A percentile compares a stretch with the other conserved stretches of the same genome.
These are phyloP conservation scores for Stomatorhinus ivindoensis DNA, from an alignment of 2,113 vertebrate species.

Conservation along the genomic window DNA sequence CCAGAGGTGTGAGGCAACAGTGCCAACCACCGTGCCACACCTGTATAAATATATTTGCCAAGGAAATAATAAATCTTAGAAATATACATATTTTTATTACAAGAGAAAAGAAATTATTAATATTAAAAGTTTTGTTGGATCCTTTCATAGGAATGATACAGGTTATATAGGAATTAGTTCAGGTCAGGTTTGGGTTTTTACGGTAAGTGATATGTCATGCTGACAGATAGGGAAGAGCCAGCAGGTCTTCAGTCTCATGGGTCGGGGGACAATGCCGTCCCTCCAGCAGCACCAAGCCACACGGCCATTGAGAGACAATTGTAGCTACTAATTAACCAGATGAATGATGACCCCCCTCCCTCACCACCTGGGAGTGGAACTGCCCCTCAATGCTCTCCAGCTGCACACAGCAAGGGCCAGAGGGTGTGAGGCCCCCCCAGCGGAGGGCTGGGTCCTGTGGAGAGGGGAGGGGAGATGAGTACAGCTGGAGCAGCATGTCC, in stretches of 20 bases:
- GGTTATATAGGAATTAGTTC: background rate
- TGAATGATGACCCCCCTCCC: constrained; percentile 3
- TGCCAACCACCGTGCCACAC: background rate
- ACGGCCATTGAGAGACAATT: constrained; percentile 6
- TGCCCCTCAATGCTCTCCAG: constrained; percentile 11
- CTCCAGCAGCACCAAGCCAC: background rate
- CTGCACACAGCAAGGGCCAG: constrained; percentile 19
- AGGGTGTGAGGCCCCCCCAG: background rate
- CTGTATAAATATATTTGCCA: background rate
- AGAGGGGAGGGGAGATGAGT: background rate
- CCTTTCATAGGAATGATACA: background rate
- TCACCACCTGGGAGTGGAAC: constrained; percentile 1
- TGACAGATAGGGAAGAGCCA: background rate
- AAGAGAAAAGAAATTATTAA: background rate
- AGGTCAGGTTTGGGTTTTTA: background rate
- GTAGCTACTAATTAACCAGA: constrained; percentile 18
- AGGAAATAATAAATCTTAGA: background rate
- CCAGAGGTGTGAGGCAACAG: background rate
- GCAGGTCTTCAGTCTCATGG: background rate
- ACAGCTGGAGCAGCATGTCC: background rate
- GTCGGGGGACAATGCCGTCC: background rate
- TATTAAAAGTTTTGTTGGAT: background rate
- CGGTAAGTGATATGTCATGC: background rate
- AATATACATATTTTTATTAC: background rate
- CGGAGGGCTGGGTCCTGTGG: background rate